Evolutionary conservation across 2,113 vertebrate species (phyloP).

Genomic region (Cheilinus undulatus): DNA sequence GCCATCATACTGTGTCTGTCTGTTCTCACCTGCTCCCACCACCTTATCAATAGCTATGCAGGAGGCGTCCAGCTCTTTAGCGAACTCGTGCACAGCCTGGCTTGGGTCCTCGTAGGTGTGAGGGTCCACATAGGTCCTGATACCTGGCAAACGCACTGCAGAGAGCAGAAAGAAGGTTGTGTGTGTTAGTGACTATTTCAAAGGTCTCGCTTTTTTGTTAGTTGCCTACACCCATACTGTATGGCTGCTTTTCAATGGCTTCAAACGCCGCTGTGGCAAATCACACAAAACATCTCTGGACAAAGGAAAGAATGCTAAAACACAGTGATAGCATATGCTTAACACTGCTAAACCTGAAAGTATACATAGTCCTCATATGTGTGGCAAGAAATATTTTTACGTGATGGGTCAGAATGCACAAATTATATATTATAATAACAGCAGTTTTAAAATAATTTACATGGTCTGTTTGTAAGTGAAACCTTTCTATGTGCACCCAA

Average conservation of each 20-base stretch:
- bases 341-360: too few species aligned
- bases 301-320: too few species aligned
- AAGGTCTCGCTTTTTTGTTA: neutral
- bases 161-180: slow-evolving; percentile 22
- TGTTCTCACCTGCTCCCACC: slow-evolving; percentile 85
- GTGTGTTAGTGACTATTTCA: slow-evolving; percentile 5
- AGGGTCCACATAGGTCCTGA: slow-evolving; percentile 87
- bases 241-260: neutral
- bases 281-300: too few species aligned
- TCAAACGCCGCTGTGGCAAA: neutral
- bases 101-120: slow-evolving; percentile 88
- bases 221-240: neutral
- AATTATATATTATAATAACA: too few species aligned
- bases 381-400: too few species aligned
- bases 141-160: slow-evolving; percentile 85
- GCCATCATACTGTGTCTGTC: neutral
- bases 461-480: too few species aligned
- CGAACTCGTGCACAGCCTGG: slow-evolving; percentile 88
- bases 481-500: too few species aligned
- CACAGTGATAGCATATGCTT: too few species aligned
- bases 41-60: slow-evolving; percentile 88
- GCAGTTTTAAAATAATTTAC: too few species aligned
- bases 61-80: slow-evolving; percentile 87
- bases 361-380: too few species aligned
- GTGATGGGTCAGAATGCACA: too few species aligned